These are phyloP conservation scores for Edolisoma coerulescens DNA, from an alignment of 2,113 vertebrate genomes.

Conservation along the genomic window DNA sequence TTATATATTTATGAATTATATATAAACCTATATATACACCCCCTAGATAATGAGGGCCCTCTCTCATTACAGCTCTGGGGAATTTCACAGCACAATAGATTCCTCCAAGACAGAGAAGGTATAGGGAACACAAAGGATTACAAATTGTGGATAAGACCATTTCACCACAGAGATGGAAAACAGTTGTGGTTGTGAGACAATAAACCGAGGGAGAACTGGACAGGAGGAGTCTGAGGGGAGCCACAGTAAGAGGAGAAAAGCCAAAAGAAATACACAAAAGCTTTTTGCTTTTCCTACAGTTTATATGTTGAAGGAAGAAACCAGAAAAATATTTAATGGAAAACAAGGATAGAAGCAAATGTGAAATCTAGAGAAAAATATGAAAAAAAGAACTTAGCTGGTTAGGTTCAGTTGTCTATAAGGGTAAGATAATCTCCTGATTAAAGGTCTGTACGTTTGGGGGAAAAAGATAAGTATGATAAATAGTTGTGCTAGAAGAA, in stretches of 20 bases:
- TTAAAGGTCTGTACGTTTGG: neutral
- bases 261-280: neutral
- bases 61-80: neutral
- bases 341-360: neutral
- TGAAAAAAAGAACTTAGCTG: neutral
- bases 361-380: neutral
- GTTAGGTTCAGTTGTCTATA: neutral
- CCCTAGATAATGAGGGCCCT: neutral
- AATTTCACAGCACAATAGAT: neutral
- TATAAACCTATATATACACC: no score
- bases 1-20: neutral
- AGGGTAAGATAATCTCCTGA: neutral
- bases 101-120: neutral
- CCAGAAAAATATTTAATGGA: neutral
- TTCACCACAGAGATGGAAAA: neutral
- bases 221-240: neutral
- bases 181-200: neutral
- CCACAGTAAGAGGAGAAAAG: neutral
- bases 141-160: neutral
- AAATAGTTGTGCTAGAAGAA: neutral
- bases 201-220: neutral
- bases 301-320: neutral
- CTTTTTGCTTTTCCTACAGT: neutral
- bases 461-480: rapidly evolving
- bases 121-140: neutral